These are phyloP conservation scores for Hypanus sabinus DNA, from an alignment of 2,113 vertebrate genomes.

Conservation along the genomic window DNA sequence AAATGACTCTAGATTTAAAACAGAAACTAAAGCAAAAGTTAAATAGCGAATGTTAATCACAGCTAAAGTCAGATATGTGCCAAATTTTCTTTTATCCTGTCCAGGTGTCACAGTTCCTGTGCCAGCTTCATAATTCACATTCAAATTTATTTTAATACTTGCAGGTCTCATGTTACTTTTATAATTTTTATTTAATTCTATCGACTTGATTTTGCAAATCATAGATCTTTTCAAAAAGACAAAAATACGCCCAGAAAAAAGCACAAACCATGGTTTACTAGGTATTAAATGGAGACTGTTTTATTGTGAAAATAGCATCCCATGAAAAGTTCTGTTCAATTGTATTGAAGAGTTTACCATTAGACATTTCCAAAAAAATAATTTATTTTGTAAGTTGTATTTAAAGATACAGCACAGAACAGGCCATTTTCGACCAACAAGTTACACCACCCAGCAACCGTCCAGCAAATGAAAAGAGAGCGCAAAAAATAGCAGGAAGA, in stretches of 20 bases:
- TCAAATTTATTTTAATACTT: slow-evolving; percentile 10
- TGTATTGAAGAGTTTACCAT: neutral
- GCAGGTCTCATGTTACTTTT: neutral
- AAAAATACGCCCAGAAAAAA: neutral
- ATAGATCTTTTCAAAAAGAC: neutral
- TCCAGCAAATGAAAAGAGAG: too few species aligned
- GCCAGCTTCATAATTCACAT: neutral
- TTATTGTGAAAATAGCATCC: neutral
- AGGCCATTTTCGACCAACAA: too few species aligned
- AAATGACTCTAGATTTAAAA: neutral
- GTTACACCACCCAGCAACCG: too few species aligned
- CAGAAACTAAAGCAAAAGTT: neutral
- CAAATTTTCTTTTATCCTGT: neutral
- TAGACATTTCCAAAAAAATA: neutral
- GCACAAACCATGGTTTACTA: neutral
- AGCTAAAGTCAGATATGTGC: neutral
- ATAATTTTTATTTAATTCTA: neutral
- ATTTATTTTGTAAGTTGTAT: neutral
- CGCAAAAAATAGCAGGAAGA: too few species aligned
- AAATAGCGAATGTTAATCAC: neutral
- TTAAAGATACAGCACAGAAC: too few species aligned
- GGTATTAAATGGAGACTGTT: neutral
- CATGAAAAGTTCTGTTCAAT: neutral
- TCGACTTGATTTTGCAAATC: neutral
- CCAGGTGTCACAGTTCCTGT: neutral